Conservation (phyloP, 2,113 vertebrate species). For the Oophaga pumilio region DNA sequence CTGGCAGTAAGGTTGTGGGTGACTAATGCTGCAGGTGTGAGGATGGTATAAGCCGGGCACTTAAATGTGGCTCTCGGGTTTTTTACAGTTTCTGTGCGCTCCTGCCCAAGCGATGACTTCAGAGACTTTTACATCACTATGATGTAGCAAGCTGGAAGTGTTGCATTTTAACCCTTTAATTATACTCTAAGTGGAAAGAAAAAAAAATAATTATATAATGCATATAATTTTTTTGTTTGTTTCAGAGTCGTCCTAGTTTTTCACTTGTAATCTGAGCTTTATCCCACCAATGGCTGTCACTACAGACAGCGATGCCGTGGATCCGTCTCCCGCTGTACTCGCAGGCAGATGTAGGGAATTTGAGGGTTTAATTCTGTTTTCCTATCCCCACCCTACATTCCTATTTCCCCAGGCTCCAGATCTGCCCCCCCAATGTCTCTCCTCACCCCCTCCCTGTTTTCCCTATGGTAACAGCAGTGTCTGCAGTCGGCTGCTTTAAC, state of each 20-base stretch:
- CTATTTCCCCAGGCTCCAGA: slow-evolving; percentile 79
- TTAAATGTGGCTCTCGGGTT: no score
- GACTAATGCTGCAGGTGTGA: neutral
- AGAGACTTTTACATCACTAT: no score
- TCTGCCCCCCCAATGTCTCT: slow-evolving; percentile 54
- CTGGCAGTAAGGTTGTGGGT: neutral
- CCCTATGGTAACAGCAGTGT: slow-evolving; percentile 58
- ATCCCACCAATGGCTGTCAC: no score
- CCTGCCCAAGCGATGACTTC: no score
- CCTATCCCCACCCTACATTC: slow-evolving; percentile 88
- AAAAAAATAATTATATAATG: no score
- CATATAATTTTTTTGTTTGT: no score
- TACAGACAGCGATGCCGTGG: neutral
- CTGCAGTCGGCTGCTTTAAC: slow-evolving; percentile 32
- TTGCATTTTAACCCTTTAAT: neutral
- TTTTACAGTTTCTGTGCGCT: no score
- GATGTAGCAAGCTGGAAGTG: no score
- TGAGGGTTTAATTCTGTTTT: slow-evolving; percentile 79
- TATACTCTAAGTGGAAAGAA: no score
- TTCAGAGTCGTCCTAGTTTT: neutral
- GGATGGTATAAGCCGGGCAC: neutral
- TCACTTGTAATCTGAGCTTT: no score
- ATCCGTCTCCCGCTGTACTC: neutral
- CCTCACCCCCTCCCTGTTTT: slow-evolving; percentile 69
- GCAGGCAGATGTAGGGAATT: neutral